Percentiles rank a stretch among this genome's conserved stretches.
These are phyloP conservation scores for Cryptoprocta ferox DNA, from an alignment of 2,797 vertebrate genomes.

Conservation along the genomic window DNA sequence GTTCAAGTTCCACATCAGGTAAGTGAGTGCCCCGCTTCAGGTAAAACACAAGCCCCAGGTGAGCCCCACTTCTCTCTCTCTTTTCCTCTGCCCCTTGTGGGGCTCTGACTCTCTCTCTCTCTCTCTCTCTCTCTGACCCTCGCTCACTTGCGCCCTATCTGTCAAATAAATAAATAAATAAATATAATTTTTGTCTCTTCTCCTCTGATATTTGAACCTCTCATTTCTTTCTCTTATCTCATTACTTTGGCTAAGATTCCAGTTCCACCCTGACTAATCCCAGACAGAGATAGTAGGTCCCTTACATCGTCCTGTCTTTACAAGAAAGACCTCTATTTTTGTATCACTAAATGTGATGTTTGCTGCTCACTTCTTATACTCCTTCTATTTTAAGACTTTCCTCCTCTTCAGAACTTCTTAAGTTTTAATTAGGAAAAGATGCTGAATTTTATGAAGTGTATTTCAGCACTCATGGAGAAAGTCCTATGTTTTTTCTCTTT, in stretches of 20 bases:
- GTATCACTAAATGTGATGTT: neutral
- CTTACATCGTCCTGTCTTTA: neutral
- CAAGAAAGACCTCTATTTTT: neutral
- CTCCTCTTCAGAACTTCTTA: neutral
- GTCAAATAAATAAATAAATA: too few species aligned
- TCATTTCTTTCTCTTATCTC: neutral
- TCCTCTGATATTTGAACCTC: neutral
- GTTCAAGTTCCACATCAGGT: too few species aligned
- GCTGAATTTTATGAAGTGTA: neutral
- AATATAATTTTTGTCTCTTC: neutral
- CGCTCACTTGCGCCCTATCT: too few species aligned
- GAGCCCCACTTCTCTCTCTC: too few species aligned
- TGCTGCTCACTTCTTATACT: neutral
- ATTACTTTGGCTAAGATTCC: neutral
- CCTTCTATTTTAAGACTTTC: neutral
- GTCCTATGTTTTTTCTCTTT: constrained; percentile 22
- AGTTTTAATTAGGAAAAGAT: constrained; percentile 35
- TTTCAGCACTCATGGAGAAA: neutral
- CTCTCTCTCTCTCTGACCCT: too few species aligned
- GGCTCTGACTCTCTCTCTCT: too few species aligned
- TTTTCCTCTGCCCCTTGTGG: too few species aligned
- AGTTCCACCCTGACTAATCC: neutral
- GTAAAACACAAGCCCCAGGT: too few species aligned
- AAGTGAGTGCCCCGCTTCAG: too few species aligned
- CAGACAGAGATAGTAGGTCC: neutral